Percentiles rank a stretch among this genome's conserved stretches.
Evolutionary conservation across 2,888 invertebrate genomes (phyloP).

Genomic region (Diogma glabrata): DNA sequence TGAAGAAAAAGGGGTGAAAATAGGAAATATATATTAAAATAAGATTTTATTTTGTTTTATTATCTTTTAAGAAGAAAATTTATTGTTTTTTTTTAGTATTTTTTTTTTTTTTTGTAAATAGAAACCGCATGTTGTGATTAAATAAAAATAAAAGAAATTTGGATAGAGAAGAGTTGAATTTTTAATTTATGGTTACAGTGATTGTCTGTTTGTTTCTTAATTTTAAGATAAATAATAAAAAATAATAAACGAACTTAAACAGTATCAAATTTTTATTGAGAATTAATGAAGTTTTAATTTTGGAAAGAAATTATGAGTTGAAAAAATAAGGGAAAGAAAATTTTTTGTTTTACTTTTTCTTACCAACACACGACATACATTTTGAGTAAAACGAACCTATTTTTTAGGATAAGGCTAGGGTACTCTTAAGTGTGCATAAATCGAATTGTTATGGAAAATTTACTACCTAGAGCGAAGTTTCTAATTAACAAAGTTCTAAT

Average conservation of each 20-base stretch:
- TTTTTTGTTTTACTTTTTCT: no score
- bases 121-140: constrained; percentile 9
- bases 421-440: no score
- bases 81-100: constrained; percentile 4
- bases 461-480: no score
- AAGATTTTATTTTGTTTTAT: constrained; percentile 3
- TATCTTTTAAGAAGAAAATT: no score
- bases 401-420: no score
- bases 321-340: no score
- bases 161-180: background rate
- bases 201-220: background rate
- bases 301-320: constrained; percentile 3
- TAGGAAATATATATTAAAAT: constrained; percentile 5
- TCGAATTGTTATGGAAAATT: no score
- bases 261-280: constrained; percentile 9
- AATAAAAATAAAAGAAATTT: constrained; percentile 2
- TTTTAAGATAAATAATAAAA: background rate
- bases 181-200: background rate
- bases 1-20: constrained; percentile 7
- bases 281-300: constrained; percentile 8
- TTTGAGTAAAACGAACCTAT: no score
- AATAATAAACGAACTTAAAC: constrained; percentile 3
- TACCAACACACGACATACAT: no score
- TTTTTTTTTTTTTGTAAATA: constrained; percentile 2
- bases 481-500: no score